A percentile compares a stretch with the other conserved stretches of the same genome.
Evolutionary conservation across 2,113 vertebrate species (phyloP).

Genomic region (Condylura cristata): DNA sequence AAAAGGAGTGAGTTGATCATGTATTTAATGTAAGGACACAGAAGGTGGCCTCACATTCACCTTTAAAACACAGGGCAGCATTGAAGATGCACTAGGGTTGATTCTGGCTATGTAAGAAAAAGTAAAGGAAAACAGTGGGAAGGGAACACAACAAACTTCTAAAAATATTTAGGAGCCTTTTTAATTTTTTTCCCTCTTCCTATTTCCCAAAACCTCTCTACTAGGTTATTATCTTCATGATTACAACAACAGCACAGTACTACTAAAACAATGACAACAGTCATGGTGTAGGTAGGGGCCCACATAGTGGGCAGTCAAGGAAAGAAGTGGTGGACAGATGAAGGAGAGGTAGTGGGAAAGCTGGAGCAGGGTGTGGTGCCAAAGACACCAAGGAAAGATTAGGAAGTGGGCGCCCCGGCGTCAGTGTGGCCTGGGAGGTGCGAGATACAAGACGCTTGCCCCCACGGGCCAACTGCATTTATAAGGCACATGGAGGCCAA

Average conservation of each 20-base stretch:
- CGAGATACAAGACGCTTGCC: background rate
- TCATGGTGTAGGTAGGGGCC: background rate
- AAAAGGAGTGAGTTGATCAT: background rate
- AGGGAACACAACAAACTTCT: background rate
- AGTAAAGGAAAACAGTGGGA: background rate
- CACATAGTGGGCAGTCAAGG: background rate
- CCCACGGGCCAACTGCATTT: background rate
- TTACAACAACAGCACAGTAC: background rate
- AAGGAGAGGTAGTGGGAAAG: background rate
- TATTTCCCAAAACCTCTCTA: conserved; percentile 4
- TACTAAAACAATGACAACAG: background rate
- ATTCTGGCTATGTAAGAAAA: background rate
- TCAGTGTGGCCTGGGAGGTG: background rate
- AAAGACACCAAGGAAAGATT: background rate
- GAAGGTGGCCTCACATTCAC: accelerated
- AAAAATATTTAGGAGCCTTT: background rate
- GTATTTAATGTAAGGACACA: background rate
- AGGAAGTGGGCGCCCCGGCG: background rate
- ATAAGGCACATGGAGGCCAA: background rate
- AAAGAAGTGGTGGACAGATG: background rate
- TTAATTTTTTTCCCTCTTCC: background rate
- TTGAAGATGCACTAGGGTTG: background rate
- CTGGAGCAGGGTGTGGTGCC: background rate
- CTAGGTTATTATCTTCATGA: conserved; percentile 15
- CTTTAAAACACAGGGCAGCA: accelerated